A percentile compares a stretch with the other conserved stretches of the same genome.
These are phyloP conservation scores for Semibalanus balanoides DNA, from an alignment of 1,140 invertebrate genomes.

Conservation along the genomic window DNA sequence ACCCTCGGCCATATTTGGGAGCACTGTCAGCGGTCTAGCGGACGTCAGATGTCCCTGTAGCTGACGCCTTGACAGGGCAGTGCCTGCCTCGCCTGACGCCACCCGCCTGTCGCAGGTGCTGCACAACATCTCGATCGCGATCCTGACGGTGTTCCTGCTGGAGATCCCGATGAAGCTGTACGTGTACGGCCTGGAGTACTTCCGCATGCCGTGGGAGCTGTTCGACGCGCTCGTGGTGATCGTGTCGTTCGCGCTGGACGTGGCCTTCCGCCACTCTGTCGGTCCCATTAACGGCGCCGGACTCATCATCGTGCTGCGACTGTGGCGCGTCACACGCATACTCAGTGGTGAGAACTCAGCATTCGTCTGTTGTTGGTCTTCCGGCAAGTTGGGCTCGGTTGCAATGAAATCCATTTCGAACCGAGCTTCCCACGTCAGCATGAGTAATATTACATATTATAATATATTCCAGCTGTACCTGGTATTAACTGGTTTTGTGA, in stretches of 20 bases:
- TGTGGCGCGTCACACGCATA: slow-evolving; percentile 30
- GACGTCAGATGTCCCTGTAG: too few relatives aligned
- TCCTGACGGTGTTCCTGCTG: slow-evolving; percentile 28
- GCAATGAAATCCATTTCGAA: too few relatives aligned
- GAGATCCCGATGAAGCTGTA: slow-evolving; percentile 29
- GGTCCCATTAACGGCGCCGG: slow-evolving; percentile 23
- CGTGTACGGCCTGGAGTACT: slow-evolving; percentile 28
- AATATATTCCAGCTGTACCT: not conserved
- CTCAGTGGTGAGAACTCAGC: slow-evolving; percentile 27
- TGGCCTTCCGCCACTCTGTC: slow-evolving; percentile 23
- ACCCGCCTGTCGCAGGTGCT: slow-evolving; percentile 21
- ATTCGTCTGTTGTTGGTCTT: too few relatives aligned
- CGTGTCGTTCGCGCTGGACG: slow-evolving; percentile 30
- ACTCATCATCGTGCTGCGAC: slow-evolving; percentile 27
- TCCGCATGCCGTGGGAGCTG: slow-evolving; percentile 30
- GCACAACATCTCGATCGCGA: slow-evolving; percentile 27
- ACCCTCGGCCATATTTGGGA: too few relatives aligned
- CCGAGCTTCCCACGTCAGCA: too few relatives aligned
- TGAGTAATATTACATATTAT: too few relatives aligned
- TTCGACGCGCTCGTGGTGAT: slow-evolving; percentile 32
- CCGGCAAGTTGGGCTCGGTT: too few relatives aligned
- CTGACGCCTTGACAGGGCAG: too few relatives aligned
- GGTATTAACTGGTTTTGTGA: not conserved
- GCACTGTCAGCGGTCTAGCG: too few relatives aligned
- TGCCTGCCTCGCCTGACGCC: not conserved